A percentile compares a stretch with the other conserved stretches of the same genome.
phyloP scores from a whole-genome alignment of 2,888 invertebrate genomes.

The Plagodis pulveraria region DNA sequence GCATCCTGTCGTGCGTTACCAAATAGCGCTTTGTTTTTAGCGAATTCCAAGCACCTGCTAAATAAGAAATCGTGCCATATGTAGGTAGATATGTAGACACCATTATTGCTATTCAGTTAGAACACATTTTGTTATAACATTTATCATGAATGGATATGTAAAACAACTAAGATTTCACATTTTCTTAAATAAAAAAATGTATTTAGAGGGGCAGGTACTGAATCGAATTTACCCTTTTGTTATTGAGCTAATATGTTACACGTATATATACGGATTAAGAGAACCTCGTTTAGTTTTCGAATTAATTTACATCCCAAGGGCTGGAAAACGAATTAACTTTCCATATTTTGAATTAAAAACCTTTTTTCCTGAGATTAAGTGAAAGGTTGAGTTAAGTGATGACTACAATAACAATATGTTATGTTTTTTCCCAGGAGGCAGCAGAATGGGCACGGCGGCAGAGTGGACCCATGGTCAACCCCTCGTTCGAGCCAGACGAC shows the following conservation, averaged over 20 bases:
- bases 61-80: constrained; percentile 2
- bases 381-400: neutral
- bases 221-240: no score
- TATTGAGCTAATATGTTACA: no score
- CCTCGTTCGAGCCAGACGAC: constrained; percentile 82
- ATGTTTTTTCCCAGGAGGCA: constrained; percentile 61
- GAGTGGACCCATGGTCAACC: constrained; percentile 78
- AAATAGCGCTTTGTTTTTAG: constrained; percentile 9
- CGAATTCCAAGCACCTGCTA: constrained; percentile 4
- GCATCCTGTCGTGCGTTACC: constrained; percentile 2
- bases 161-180: no score
- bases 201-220: no score
- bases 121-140: no score
- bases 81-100: neutral
- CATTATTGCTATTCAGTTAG: neutral
- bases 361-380: neutral
- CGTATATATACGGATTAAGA: no score
- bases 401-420: neutral
- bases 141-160: no score
- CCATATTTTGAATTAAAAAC: neutral
- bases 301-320: no score
- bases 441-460: constrained; percentile 69
- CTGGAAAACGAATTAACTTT: no score
- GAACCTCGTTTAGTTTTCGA: no score
- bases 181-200: no score